phyloP scores from a whole-genome alignment of 2,797 vertebrate genomes.

The Jordanella pulchra region DNA sequence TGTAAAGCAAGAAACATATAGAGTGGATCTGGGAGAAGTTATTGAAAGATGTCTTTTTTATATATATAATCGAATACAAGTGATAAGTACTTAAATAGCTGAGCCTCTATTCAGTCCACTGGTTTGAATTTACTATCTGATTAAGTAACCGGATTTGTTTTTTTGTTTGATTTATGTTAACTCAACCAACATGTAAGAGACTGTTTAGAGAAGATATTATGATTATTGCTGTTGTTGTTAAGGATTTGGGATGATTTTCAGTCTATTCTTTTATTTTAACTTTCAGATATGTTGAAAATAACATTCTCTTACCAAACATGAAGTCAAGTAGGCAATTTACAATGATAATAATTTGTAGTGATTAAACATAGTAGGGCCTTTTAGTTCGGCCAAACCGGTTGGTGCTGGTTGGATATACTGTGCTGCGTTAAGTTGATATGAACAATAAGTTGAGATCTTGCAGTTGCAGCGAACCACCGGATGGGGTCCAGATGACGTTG shows the following conservation, averaged over 20 bases:
- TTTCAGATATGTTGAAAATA: not conserved
- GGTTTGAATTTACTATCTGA: not conserved
- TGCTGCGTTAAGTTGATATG: slow-evolving; percentile 4
- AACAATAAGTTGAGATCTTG: slow-evolving; percentile 42
- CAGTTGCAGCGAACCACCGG: slow-evolving; percentile 37
- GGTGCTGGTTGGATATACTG: slow-evolving; percentile 20
- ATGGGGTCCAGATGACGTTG: slow-evolving; percentile 45
- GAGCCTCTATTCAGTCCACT: not conserved
- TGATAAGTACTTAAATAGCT: not conserved
- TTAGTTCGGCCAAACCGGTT: slow-evolving; percentile 14
- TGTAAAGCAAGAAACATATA: not conserved
- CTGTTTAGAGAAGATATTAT: too few species aligned
- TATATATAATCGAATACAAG: not conserved
- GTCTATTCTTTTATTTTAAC: not conserved
- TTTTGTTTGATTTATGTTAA: too few species aligned
- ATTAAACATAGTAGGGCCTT: not conserved
- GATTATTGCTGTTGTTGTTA: not conserved
- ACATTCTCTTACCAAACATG: not conserved
- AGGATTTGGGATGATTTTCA: not conserved
- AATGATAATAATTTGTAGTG: not conserved
- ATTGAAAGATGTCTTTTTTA: not conserved
- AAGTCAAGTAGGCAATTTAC: not conserved
- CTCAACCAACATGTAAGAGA: not conserved
- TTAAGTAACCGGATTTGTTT: not conserved
- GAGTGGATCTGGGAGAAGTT: not conserved